Percentiles rank a stretch among this genome's conserved stretches.
These are phyloP conservation scores for Temnothorax nylanderi DNA, from an alignment of 1,140 invertebrate species.

Conservation along the genomic window DNA sequence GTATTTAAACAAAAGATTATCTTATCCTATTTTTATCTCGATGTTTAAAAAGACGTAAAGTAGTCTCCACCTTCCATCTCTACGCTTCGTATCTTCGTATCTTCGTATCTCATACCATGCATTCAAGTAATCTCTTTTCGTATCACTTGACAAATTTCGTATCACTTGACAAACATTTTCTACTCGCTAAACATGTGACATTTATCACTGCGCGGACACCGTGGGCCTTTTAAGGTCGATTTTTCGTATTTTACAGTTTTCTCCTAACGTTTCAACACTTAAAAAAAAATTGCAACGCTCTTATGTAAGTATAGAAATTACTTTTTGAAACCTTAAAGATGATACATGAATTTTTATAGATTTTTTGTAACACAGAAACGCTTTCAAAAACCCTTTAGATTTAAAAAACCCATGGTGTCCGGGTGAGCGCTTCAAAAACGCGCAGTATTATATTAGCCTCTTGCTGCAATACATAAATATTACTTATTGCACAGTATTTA, in stretches of 20 bases:
- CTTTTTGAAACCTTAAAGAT: no score
- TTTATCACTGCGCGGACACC: background rate
- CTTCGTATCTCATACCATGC: background rate
- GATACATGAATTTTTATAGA: no score
- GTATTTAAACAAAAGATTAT: background rate
- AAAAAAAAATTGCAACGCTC: no score
- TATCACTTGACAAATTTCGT: background rate
- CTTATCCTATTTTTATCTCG: slow-evolving; percentile 9
- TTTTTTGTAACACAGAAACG: no score
- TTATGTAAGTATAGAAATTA: no score
- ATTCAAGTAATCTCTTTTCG: background rate
- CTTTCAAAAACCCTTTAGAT: no score
- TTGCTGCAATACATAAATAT: background rate
- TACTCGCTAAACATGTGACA: background rate
- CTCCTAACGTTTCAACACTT: no score
- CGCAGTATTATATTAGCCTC: background rate
- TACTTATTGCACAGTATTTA: background rate
- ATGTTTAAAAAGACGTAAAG: slow-evolving; percentile 14
- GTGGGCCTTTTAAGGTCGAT: no score
- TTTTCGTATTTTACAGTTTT: no score
- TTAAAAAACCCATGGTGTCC: no score
- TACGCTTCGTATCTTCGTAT: background rate
- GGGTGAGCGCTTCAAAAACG: no score
- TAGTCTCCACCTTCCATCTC: background rate
- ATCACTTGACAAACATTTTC: background rate